Evolutionary conservation across 2,888 invertebrate species (phyloP).

Genomic region (Emmelina monodactyla): DNA sequence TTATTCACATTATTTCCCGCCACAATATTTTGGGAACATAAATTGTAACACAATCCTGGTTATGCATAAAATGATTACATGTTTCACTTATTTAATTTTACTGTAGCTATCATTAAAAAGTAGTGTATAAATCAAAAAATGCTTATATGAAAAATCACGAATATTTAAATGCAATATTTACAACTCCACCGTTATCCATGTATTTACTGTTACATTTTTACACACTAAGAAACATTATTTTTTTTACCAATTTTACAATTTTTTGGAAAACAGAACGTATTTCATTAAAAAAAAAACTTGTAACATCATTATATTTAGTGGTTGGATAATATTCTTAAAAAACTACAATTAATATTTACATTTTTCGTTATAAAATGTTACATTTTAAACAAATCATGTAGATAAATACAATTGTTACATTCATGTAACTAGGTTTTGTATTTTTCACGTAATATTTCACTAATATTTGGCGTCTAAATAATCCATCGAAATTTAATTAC

Average conservation of each 20-base stretch:
- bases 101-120: no score
- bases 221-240: conserved; percentile 28
- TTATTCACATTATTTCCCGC: conserved; percentile 38
- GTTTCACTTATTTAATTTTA: conserved; percentile 40
- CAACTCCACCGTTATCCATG: no score
- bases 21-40: conserved; percentile 28
- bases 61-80: conserved; percentile 45
- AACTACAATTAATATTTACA: conserved; percentile 20
- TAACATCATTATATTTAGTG: conserved; percentile 31
- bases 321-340: conserved; percentile 21
- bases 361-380: conserved; percentile 2
- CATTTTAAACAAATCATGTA: conserved; percentile 15
- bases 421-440: conserved; percentile 13
- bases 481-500: conserved; percentile 30
- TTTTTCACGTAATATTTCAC: conserved; percentile 32
- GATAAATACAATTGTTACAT: conserved; percentile 13
- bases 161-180: conserved; percentile 61
- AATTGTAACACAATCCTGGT: conserved; percentile 48
- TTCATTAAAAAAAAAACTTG: conserved; percentile 25
- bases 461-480: conserved; percentile 58
- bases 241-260: conserved; percentile 23
- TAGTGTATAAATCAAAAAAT: conserved; percentile 25
- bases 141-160: conserved; percentile 46
- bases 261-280: conserved; percentile 37
- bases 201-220: no score